Evolutionary conservation across 2,797 vertebrate species (phyloP).

Genomic region (Lepidocolaptes lacrymiger): DNA sequence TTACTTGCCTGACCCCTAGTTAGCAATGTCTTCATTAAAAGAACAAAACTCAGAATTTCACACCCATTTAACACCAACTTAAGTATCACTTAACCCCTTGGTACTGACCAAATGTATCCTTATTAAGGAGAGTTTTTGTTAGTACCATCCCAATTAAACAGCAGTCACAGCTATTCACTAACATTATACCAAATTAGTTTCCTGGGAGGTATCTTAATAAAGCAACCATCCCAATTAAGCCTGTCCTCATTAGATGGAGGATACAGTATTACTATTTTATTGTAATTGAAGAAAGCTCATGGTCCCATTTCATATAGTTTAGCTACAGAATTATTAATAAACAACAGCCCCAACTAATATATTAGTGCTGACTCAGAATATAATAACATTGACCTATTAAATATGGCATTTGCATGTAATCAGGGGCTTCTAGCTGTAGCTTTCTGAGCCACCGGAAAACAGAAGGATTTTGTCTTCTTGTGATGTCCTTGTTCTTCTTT

Average conservation of each 20-base stretch:
- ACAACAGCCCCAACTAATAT: conserved; percentile 31
- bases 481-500: conserved; percentile 57
- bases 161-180: conserved; percentile 74
- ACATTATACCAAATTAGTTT: conserved; percentile 73
- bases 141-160: conserved; percentile 71
- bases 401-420: conserved; percentile 47
- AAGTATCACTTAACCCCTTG: conserved; percentile 67
- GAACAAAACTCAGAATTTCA: conserved; percentile 59
- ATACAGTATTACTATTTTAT: conserved; percentile 73
- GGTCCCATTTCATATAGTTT: conserved; percentile 45
- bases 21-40: conserved; percentile 51
- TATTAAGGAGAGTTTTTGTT: conserved; percentile 67
- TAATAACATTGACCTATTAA: conserved; percentile 63
- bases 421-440: conserved; percentile 22
- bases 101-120: conserved; percentile 60
- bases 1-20: conserved; percentile 53
- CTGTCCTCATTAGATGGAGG: conserved; percentile 74
- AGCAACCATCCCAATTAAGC: conserved; percentile 75
- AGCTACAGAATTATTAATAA: conserved; percentile 39
- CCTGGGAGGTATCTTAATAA: conserved; percentile 78
- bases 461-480: conserved; percentile 65
- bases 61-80: conserved; percentile 63
- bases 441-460: neutral
- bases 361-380: conserved; percentile 69
- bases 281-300: conserved; percentile 45